Base-by-base conservation (phyloP, 2,888 invertebrate species). In the Panorpa germanica region DNA sequence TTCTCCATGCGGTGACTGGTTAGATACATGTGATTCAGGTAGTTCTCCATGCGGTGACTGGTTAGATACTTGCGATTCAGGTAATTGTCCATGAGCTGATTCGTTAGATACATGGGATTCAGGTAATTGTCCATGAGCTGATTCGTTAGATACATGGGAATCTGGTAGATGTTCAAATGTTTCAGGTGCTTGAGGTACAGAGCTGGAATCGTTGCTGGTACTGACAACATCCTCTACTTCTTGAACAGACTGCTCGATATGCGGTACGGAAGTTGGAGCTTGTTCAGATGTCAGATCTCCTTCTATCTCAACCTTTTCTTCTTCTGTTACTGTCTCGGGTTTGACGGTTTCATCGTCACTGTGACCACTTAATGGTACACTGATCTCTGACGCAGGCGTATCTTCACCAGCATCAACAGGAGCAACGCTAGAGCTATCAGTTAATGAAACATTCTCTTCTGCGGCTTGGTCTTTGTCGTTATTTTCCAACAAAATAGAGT, bases 61-160 rank as follows among this genome's bases (percentile, higher is more conserved):
- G n/a, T n/a, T n/a, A n/a, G n/a, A n/a, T n/a, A n/a, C n/a, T n/a
- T n/a, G n/a, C n/a, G n/a, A n/a, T n/a, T n/a, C n/a, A n/a, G 48
- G 46, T 33, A 36, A 13, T 18, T 34, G 32, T 14, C 32, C 35
- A 20, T 35, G 35, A 11, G 20, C 27, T 17, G 34, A 27, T 11
- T 33, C 34, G n/a, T 32, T 26, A 28, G 36, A 9, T 8, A 7
- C 21, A 13, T 32, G 20, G 22, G 34, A 28, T 28, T 29, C 16
- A 12, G 26, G 27, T 5, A 11, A 21, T 25, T 14, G 25, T 24
- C 10, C 24, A 10, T 8, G 4, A 5, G 24, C 9, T 10, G 24
- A 14, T n/a, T 11, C 8, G 4, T 11, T 25, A 6, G 30, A 17
- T 13, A 16, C 10, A n/a, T 16, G 14, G 18, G 16, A 9, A 4